Conservation (phyloP, 2,888 invertebrate species). For the Lottia gigantea region DNA sequence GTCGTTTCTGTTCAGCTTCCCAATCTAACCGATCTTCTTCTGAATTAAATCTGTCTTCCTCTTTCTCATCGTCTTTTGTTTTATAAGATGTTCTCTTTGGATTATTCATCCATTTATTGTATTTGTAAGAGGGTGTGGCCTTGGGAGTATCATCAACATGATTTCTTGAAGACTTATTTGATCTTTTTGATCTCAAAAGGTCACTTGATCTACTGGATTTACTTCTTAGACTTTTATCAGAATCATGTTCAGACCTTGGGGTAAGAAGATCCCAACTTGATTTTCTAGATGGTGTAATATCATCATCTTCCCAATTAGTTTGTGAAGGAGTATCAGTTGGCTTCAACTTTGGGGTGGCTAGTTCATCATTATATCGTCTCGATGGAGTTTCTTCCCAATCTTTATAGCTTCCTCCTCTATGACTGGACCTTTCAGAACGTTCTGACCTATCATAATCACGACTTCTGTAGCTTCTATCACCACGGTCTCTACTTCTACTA, state of each 20-base stretch:
- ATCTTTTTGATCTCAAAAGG: slow-evolving; percentile 13
- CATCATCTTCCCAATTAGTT: slow-evolving; percentile 75
- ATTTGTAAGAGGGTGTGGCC: slow-evolving; percentile 89
- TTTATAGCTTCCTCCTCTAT: slow-evolving; percentile 45
- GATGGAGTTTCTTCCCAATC: slow-evolving; percentile 66
- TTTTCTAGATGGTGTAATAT: slow-evolving; percentile 66
- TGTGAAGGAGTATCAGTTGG: slow-evolving; percentile 75
- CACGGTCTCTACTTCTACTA: slow-evolving; percentile 20
- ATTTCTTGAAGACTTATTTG: slow-evolving; percentile 21
- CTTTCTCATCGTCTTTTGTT: slow-evolving; percentile 49
- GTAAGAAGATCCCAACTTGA: slow-evolving; percentile 96
- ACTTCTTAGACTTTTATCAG: slow-evolving; percentile 7
- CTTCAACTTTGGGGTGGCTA: slow-evolving; percentile 81
- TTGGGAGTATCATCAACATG: slow-evolving; percentile 75
- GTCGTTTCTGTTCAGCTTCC: slow-evolving; percentile 64
- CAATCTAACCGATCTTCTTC: slow-evolving; percentile 75
- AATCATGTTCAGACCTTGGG: slow-evolving; percentile 70
- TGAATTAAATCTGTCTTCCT: slow-evolving; percentile 41
- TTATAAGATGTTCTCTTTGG: slow-evolving; percentile 72
- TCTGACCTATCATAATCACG: slow-evolving; percentile 25
- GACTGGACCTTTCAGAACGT: slow-evolving; percentile 34
- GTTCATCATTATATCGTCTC: slow-evolving; percentile 79
- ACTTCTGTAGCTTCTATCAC: slow-evolving; percentile 41
- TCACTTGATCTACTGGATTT: background rate
- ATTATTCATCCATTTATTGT: slow-evolving; percentile 79